phyloP scores from a whole-genome alignment of 1,140 invertebrate species.

The Wasmannia auropunctata region DNA sequence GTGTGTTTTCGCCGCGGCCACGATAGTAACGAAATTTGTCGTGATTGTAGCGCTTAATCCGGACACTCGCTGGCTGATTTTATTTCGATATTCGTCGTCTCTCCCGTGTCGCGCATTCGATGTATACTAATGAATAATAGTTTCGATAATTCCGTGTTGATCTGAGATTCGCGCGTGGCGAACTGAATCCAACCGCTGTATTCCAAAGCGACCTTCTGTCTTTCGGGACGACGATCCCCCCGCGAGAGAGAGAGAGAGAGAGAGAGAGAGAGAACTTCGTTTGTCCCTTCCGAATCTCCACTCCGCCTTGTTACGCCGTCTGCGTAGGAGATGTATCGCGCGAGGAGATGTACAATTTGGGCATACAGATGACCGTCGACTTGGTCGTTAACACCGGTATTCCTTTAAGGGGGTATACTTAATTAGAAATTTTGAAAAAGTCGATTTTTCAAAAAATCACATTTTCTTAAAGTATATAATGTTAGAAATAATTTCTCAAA shows the following conservation, averaged over 20 bases:
- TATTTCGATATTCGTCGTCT: not conserved
- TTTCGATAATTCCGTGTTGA: conserved; percentile 13
- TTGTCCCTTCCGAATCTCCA: conserved; percentile 16
- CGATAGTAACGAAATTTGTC: not conserved
- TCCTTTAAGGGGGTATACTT: no score
- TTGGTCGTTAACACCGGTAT: conserved; percentile 1
- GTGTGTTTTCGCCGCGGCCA: conserved; percentile 8
- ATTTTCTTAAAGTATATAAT: no score
- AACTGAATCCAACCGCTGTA: not conserved
- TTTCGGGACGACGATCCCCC: not conserved
- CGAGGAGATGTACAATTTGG: not conserved
- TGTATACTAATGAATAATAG: conserved; percentile 7
- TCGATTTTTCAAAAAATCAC: no score
- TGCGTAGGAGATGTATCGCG: not conserved
- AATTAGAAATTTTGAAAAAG: no score
- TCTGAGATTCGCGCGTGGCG: not conserved
- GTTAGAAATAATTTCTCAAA: no score
- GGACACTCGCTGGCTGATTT: not conserved
- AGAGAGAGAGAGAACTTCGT: no score
- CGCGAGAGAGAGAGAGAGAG: no score
- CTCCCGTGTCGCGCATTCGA: not conserved
- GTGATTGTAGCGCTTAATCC: not conserved
- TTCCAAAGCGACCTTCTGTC: not conserved
- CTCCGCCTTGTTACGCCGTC: conserved; percentile 9
- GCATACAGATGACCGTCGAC: conserved; percentile 36